phyloP scores from a whole-genome alignment of 2,888 invertebrate genomes.

The Calameuta idolon region DNA sequence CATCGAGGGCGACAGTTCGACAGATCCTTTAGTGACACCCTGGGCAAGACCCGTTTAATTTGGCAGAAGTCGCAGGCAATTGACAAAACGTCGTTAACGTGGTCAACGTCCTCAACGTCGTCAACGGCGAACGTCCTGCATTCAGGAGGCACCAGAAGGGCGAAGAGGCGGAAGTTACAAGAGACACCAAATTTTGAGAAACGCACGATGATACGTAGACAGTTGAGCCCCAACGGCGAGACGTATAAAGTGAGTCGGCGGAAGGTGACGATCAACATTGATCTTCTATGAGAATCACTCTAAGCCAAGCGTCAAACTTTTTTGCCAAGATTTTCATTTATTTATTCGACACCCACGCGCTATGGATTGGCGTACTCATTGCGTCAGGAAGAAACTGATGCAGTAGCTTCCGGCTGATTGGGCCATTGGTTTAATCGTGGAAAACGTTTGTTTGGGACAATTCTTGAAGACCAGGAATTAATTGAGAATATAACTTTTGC shows the following conservation, averaged over 20 bases:
- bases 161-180: constrained; percentile 1
- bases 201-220: constrained; percentile 1
- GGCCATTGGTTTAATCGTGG: not conserved
- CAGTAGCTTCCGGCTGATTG: not conserved
- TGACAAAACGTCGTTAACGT: not conserved
- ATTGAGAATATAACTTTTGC: no score
- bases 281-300: not conserved
- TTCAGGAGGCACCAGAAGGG: not conserved
- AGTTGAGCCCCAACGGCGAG: not conserved
- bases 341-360: not conserved
- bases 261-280: not conserved
- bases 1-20: not conserved
- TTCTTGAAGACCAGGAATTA: no score
- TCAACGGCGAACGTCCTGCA: not conserved
- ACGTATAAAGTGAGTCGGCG: constrained; percentile 5
- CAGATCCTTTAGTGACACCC: not conserved
- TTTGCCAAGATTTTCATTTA: not conserved
- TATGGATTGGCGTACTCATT: no score
- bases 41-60: not conserved
- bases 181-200: not conserved
- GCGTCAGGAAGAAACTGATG: not conserved
- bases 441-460: no score
- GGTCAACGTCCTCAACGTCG: not conserved
- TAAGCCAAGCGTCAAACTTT: not conserved
- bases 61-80: not conserved